These are phyloP conservation scores for Heliconius nattereri DNA, from an alignment of 1,140 invertebrate species.

Conservation along the genomic window DNA sequence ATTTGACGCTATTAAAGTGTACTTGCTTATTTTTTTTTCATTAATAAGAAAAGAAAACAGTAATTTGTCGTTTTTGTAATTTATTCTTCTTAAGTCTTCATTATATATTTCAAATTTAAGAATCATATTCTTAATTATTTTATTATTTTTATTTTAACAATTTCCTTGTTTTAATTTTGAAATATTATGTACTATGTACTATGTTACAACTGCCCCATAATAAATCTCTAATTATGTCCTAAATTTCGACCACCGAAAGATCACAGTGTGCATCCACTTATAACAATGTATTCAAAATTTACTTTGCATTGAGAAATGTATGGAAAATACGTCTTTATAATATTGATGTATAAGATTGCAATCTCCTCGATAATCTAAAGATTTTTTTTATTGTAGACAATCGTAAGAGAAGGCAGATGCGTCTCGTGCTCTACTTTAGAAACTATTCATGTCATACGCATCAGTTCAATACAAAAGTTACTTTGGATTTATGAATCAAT, in stretches of 20 bases:
- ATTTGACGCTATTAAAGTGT: too few relatives aligned
- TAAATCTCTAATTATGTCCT: constrained; percentile 16
- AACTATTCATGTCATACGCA: constrained; percentile 43
- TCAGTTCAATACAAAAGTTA: constrained; percentile 39
- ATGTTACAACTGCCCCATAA: not conserved
- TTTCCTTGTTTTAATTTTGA: too few relatives aligned
- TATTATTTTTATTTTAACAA: too few relatives aligned
- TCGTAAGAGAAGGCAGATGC: constrained; percentile 41
- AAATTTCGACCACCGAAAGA: constrained; percentile 18
- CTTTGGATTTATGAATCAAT: constrained; percentile 39
- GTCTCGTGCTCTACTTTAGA: constrained; percentile 42
- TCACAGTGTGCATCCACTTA: constrained; percentile 32
- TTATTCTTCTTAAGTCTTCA: too few relatives aligned
- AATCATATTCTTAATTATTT: too few relatives aligned
- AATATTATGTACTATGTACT: too few relatives aligned
- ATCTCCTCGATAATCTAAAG: not conserved
- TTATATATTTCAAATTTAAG: too few relatives aligned
- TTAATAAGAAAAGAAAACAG: too few relatives aligned
- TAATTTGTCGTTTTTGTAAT: too few relatives aligned
- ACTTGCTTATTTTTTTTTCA: too few relatives aligned
- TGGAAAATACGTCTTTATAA: not conserved
- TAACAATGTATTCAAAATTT: constrained; percentile 1
- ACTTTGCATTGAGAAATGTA: not conserved
- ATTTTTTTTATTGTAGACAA: constrained; percentile 23
- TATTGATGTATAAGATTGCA: not conserved